Percentiles rank a stretch among this genome's conserved stretches.
phyloP scores from a whole-genome alignment of 2,888 invertebrate genomes.

The Cryptus armator region DNA sequence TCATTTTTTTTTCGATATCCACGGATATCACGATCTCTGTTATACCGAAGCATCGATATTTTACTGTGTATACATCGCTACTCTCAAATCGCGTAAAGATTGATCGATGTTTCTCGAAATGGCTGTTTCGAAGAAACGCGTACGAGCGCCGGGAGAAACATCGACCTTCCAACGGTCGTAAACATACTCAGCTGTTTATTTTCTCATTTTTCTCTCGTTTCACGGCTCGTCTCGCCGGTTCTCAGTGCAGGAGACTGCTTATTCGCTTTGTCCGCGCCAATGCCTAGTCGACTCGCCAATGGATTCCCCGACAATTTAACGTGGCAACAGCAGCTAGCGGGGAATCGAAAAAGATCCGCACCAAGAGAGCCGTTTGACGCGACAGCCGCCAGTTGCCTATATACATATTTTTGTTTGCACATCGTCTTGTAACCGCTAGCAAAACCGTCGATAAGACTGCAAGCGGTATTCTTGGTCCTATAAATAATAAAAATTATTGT shows the following conservation, averaged over 20 bases:
- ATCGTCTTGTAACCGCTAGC: constrained; percentile 84
- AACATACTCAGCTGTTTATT: neutral
- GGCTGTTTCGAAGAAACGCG: constrained; percentile 19
- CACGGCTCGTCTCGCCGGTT: constrained; percentile 11
- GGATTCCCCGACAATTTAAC: constrained; percentile 75
- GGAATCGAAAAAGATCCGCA: constrained; percentile 88
- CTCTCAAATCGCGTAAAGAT: neutral
- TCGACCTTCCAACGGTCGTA: constrained; percentile 29
- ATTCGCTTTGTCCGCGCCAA: constrained; percentile 22
- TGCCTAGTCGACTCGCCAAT: constrained; percentile 65
- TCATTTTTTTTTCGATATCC: no score
- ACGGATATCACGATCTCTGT: no score
- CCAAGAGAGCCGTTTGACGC: constrained; percentile 84
- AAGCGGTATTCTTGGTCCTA: constrained; percentile 79
- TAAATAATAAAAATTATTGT: constrained; percentile 12
- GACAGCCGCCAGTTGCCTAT: constrained; percentile 87
- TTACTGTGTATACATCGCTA: neutral
- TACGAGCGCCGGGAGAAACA: constrained; percentile 8
- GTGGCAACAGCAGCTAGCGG: constrained; percentile 92
- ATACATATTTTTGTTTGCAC: constrained; percentile 88
- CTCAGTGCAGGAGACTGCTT: neutral
- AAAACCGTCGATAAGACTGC: constrained; percentile 81
- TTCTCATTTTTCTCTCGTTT: constrained; percentile 19
- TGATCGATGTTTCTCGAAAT: constrained; percentile 46
- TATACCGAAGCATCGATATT: no score